A percentile compares a stretch with the other conserved stretches of the same genome.
Conservation (phyloP, 2,888 invertebrate species). For the Zhuqinia jingwanae region DNA sequence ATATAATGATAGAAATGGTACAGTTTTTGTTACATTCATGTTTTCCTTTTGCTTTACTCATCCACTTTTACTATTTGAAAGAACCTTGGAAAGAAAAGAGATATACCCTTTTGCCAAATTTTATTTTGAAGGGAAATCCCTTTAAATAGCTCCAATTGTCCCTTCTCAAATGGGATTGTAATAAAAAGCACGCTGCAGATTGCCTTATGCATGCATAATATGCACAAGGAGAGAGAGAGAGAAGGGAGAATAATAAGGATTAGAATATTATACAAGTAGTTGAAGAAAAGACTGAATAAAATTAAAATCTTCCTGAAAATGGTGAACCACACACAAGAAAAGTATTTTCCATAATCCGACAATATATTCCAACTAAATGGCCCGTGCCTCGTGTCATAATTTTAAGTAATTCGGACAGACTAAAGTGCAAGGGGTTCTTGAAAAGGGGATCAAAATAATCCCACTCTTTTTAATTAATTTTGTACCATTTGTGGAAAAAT, state of each 20-base stretch:
- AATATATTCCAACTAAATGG: slow-evolving; percentile 33
- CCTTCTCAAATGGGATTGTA: not conserved
- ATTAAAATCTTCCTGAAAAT: not conserved
- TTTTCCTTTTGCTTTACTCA: not conserved
- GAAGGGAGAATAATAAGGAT: slow-evolving; percentile 4
- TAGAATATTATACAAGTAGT: not conserved
- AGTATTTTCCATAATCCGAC: slow-evolving; percentile 50
- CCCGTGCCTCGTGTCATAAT: not conserved
- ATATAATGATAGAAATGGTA: no score
- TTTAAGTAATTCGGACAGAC: no score
- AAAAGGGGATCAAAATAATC: slow-evolving; percentile 3
- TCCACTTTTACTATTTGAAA: not conserved
- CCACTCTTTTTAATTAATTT: slow-evolving; percentile 34
- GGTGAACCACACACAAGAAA: not conserved
- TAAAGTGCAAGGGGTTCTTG: not conserved
- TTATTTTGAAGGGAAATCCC: slow-evolving; percentile 16
- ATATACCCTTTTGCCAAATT: slow-evolving; percentile 18
- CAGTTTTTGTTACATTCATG: slow-evolving; percentile 16
- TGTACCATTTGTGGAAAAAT: not conserved
- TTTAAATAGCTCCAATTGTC: not conserved
- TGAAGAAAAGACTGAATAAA: not conserved
- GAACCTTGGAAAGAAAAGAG: slow-evolving; percentile 6
- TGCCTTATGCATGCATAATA: no score
- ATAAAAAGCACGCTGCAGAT: not conserved
- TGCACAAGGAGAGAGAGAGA: no score